Evolutionary conservation across 1,140 invertebrate species (phyloP).

Genomic region (Plutomurus gul): DNA sequence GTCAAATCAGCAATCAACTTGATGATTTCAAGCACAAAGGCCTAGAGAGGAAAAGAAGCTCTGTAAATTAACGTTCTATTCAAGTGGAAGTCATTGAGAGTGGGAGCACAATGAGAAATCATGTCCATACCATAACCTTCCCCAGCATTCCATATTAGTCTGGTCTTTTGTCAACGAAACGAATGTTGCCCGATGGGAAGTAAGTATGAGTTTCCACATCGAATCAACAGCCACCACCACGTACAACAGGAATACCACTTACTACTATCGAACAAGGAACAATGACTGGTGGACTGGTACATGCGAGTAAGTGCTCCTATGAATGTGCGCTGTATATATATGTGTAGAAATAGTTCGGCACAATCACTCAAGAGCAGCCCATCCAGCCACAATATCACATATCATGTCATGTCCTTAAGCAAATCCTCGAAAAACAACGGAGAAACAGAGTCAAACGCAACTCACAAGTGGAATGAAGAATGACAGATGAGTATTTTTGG

Average conservation of each 20-base stretch:
- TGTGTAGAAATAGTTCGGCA: not conserved
- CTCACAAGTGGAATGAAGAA: too few relatives aligned
- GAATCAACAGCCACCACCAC: too few relatives aligned
- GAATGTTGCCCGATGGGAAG: too few relatives aligned
- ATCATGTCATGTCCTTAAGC: not conserved
- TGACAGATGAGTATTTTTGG: slow-evolving; percentile 5
- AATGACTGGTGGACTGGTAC: too few relatives aligned
- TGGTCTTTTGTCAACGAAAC: slow-evolving; percentile 4
- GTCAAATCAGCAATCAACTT: too few relatives aligned
- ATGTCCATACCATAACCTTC: slow-evolving; percentile 30
- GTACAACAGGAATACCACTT: too few relatives aligned
- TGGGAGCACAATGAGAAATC: not conserved
- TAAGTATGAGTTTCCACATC: too few relatives aligned
- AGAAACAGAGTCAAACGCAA: too few relatives aligned
- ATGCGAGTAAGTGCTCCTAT: too few relatives aligned
- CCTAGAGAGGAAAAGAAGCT: too few relatives aligned
- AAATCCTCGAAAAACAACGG: not conserved
- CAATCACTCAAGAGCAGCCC: not conserved
- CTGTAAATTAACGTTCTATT: slow-evolving; percentile 14
- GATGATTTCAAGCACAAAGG: too few relatives aligned
- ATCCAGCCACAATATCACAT: not conserved
- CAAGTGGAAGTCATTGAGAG: not conserved
- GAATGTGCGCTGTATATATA: not conserved
- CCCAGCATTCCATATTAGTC: not conserved
- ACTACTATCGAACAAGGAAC: too few relatives aligned